Base-by-base conservation (phyloP, 2,888 invertebrate genomes). In the Cosmia trapezina region DNA sequence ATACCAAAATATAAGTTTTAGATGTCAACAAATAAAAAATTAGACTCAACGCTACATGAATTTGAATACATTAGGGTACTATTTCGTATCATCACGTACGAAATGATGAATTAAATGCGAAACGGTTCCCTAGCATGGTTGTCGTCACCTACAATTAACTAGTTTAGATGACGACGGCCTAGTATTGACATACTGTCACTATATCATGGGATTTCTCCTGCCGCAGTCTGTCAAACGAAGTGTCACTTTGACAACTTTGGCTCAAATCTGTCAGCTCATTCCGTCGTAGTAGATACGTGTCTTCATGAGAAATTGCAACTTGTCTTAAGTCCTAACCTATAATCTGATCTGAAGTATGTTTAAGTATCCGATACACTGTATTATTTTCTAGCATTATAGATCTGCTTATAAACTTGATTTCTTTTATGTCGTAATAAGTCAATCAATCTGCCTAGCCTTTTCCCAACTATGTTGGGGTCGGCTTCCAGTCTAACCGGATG, bases 321-420 rank as follows among this genome's bases (percentile, higher is more conserved):
- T 75, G 56, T 41, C 60, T 60, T 22, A n/a, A 37, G 47, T 12
- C 17, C 28, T 19, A 77, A 60, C 67, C 53, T 47, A 22, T 61
- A 68, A 77, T 77, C 53, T 62, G 5, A 77, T 77, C 53, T 62
- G 5, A 65, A 49, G 49, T 56, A 56, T 47, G 41, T 33, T 33
- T 53, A 67, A 77, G 51, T 82, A 78, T 54, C 33, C n/a, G 43
- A 47, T 47, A 60, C 22, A 53, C 37, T 56, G 33, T 83, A 53
- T 80, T 63, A 80, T 80, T 80, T 73, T 64, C 70, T 64, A 49
- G 45, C 56, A 70, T 83, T 70, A 66, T 45, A 64, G 62, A 57
- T 64, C 62, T 61, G 41, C 47, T 61, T 59, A 54, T 43, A 78
- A 83, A 83, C 83, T 59, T 51, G 70, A 74, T 79, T 64, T 78